Evolutionary conservation across 2,113 vertebrate species (phyloP), one percentile per base, ranked within the genome.

Genomic region (Arenaria interpres): DNA sequence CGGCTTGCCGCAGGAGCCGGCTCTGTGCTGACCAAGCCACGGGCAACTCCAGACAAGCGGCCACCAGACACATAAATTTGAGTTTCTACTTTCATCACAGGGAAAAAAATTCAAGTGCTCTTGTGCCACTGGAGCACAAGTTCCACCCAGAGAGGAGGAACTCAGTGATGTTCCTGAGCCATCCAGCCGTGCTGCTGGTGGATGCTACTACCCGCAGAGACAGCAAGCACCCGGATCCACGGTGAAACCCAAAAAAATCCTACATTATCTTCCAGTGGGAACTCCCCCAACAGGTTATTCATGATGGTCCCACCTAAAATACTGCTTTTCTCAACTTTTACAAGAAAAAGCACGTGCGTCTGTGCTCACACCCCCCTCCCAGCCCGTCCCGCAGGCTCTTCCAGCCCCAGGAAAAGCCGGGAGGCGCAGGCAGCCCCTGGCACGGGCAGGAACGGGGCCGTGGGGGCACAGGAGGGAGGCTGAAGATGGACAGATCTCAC

Each of bases 191-290:
- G 14, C 23, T 0, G 8, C 45, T 35, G 27, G 66, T 4, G 13
- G 75, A 19, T 6, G 13, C 28, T 37, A 10, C 28, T 33, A 48
- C 13, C 17, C 1, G 0, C 23, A 59, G 30, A 71, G 63, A 21
- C 1, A 46, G 32, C 25, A 53, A 0, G 0, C 15, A 23, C 6
- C 30, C 7, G 0, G 6, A 23, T 7, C 16, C 21, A 19, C 2
- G 3, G 3, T 27, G 48, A 25, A 51, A 56, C 35, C 21, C 69
- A 23, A 56, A 51, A 1, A 11, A 69, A 5, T 22, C 22, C 46
- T 7, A 4, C 12, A 2, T 20, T 27, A 7, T 22, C 37, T 74
- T 45, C 19, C 6, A 4, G 30, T 6, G 15, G 30, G 16, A 90
- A 68, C 25, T 39, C 13, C 60, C 41, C n/a, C 0, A 0, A 16